These are phyloP conservation scores for Zaprionus africanus DNA, from an alignment of 1,140 invertebrate genomes.

Conservation along the genomic window DNA sequence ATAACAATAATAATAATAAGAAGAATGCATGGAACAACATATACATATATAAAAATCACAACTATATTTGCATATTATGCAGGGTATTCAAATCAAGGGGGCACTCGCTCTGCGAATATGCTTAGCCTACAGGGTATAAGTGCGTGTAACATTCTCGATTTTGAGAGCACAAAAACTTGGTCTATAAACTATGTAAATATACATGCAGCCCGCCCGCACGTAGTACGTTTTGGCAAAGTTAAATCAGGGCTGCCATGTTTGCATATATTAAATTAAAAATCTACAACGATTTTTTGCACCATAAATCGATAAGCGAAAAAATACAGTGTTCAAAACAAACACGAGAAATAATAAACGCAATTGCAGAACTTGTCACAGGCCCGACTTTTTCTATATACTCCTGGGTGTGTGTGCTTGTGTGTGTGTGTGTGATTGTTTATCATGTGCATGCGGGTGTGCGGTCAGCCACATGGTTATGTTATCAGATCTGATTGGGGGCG, in stretches of 20 bases:
- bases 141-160: background rate
- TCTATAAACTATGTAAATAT: background rate
- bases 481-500: slow-evolving; percentile 29
- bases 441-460: slow-evolving; percentile 25
- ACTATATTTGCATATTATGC: background rate
- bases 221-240: background rate
- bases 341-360: background rate
- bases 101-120: background rate
- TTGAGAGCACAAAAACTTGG: background rate
- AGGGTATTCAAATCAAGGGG: background rate
- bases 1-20: slow-evolving; percentile 18
- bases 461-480: slow-evolving; percentile 59
- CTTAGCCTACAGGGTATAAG: background rate
- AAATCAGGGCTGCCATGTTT: background rate
- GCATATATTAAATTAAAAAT: slow-evolving; percentile 5
- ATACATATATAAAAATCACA: background rate
- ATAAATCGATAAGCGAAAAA: background rate
- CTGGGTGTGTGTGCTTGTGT: too few relatives aligned
- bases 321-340: background rate
- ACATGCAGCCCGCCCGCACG: background rate
- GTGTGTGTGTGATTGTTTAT: slow-evolving; percentile 1
- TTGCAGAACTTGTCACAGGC: background rate
- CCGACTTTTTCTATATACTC: background rate
- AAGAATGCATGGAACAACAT: background rate
- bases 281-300: background rate